Evolutionary conservation across 2,797 vertebrate species (phyloP), one percentile per base, ranked within the genome.

Genomic region (Sternarchorhynchus goeldii): DNA sequence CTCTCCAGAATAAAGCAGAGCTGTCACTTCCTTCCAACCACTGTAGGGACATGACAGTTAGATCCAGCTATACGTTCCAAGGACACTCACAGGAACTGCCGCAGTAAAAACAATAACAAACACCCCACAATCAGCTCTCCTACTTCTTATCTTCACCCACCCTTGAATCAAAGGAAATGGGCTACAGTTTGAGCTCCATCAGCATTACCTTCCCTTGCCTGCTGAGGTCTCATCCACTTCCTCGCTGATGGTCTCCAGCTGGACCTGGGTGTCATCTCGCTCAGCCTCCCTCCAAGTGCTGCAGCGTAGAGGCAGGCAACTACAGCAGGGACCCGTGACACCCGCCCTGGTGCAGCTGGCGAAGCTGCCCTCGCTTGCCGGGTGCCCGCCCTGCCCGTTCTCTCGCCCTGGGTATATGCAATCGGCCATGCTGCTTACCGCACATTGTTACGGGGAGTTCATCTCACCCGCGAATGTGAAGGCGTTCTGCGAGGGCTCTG

Each of bases 191-290:
- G 3, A 29, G 73, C 31, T 45, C 12, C 8, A 45, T 65, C 45
- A 12, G 29, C 56, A 7, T 90, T 93, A 92, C 92, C 93, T 91
- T 86, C 82, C 84, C 79, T 89, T 88, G 0, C 53, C 83, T 78
- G 80, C 78, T 36, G 71, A 68, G 7, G 4, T 85, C 72, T 85
- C 86, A 77, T 88, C 78, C 75, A 83, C 82, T 82, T 89, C 86
- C 82, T 87, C 83, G 75, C 78, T 81, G 77, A 84, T 81, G 8
- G 80, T 80, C 75, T 88, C 83, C 84, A 77, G 69, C 69, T 86
- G 0, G 78, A 60, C 78, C 77, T 66, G 60, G 2, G 39, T 77
- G 82, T 81, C 56, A 73, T 88, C 87, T 8, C 58, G 75, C 67
- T 79, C 81, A 41, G 68, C 76, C 60, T 71, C 83, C 77, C 78